These are phyloP conservation scores for Caerostris darwini DNA, from an alignment of 1,140 invertebrate genomes.

Conservation along the genomic window DNA sequence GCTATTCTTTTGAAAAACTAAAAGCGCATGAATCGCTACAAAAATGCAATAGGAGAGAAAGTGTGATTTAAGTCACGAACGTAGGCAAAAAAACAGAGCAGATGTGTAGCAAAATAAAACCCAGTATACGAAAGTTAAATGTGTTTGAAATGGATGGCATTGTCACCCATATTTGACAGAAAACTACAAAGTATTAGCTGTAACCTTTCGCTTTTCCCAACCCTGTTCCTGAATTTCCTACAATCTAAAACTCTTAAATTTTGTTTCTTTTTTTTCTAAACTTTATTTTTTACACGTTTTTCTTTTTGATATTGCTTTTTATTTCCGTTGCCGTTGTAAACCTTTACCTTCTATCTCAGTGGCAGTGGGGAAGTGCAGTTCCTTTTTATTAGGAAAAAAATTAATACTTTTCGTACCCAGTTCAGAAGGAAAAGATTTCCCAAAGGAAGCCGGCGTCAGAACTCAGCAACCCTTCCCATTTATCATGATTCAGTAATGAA, in stretches of 20 bases:
- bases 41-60: background rate
- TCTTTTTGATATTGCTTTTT: no score
- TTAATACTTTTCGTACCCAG: background rate
- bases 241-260: background rate
- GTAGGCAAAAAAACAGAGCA: slow-evolving; percentile 51
- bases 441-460: background rate
- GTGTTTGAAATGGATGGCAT: slow-evolving; percentile 68
- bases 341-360: no score
- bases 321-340: no score
- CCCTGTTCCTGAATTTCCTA: slow-evolving; percentile 21
- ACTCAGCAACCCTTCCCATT: background rate
- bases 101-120: background rate
- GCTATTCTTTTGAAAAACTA: background rate
- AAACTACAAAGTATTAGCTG: slow-evolving; percentile 72
- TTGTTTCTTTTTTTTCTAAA: background rate
- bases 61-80: slow-evolving; percentile 51
- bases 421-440: background rate
- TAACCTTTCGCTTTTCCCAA: slow-evolving; percentile 57
- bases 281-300: background rate
- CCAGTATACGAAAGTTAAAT: slow-evolving; percentile 63
- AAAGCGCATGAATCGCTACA: background rate
- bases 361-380: background rate
- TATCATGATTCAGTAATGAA: slow-evolving; percentile 16
- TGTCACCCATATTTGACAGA: slow-evolving; percentile 72
- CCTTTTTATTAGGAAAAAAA: background rate